Evolutionary conservation across 2,797 vertebrate genomes (phyloP), one percentile per base, ranked within the genome.

Genomic region (Enteromius thamalakanensis): DNA sequence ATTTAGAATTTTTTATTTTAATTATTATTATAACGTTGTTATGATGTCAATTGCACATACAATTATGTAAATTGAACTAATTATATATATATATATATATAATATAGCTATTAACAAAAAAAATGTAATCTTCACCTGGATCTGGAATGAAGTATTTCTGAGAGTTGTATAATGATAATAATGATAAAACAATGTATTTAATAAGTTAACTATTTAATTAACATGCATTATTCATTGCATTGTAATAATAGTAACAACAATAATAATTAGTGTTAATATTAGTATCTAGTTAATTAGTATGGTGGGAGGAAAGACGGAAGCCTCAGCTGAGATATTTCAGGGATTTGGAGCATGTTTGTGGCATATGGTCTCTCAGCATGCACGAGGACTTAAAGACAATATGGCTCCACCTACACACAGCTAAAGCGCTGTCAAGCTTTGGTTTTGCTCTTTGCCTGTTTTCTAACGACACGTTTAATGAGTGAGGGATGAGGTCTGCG

Each of bases 301-400:
- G 3, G 11, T 74, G 42, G 64, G 23, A 70, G 34, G 2, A 4
- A 42, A 34, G 68, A n/a, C 47, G 17, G 21, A 75, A 26, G 79
- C 64, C 60, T 78, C 67, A 37, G 23, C 2, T 32, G 53, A 34
- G 45, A 53, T 47, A 64, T 77, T 83, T 3, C 5, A 76, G 51
- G 70, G 68, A 68, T 79, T 23, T 76, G 29, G 68, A 60, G 64
- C 72, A n/a, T 64, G 42, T 83, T 72, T 26, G 45, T 49, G 77
- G 81, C 91, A 91, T 93, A 92, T 88, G 89, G 90, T 15, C 1
- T 83, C 90, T 84, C 90, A 75, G 87, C 88, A 81, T 89, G 91
- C 45, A 64, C 71, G 88, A 86, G 83, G 85, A 84, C 83, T 80
- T 49, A 88, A 83, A 88, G 85, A 62, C 68, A 74, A 80, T 88